Base-by-base conservation (phyloP, 1,140 invertebrate species). In the Ganaspis sp. region DNA sequence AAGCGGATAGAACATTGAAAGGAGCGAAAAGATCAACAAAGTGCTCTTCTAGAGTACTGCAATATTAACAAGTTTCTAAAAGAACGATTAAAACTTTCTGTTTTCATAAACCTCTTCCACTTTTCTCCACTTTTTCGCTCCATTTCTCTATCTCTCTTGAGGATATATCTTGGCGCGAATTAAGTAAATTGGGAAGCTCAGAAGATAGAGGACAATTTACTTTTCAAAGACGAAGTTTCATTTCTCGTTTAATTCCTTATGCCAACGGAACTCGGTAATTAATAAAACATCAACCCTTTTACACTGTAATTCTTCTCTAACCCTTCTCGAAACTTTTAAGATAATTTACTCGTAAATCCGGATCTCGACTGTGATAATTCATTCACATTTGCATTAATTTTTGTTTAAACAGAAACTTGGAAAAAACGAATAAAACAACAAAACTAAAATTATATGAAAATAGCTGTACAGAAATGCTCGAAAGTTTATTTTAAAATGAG, bases 11-110 rank as follows among this genome's bases (percentile, higher is more conserved):
- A 8, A 23, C 9, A 54, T 26, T 23, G 8, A 19, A 21, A 11
- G 53, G 6, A 21, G 17, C 19, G 6, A 9, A 19, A 54, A 54
- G 49, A 54, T 54, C 21, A 23, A 54, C 53, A 23, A 54, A 21
- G 21, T 23, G 53, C 17, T 54, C 9, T 21, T 54, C 21, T 23
- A 54, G 19, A 54, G 23, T 9, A 9, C 8, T 26, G 2, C 1
- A 4, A 40, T 26, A 11, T 54, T 19, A 23, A 54, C 53, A 54
- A 54, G 21, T 54, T 54, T 1, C 53, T 23, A 23, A 23, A 54
- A 11, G 53, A 54, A 54, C 21, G 21, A 54, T 54, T 54, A 54
- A 54, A 54, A 54, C 53, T 54, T 54, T 23, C 21, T 26, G 53
- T 54, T 54, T 54, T 23, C 53, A 54, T 54, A 23, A 54, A 54